phyloP scores from a whole-genome alignment of 2,888 invertebrate genomes.

The Callimorpha dominula region DNA sequence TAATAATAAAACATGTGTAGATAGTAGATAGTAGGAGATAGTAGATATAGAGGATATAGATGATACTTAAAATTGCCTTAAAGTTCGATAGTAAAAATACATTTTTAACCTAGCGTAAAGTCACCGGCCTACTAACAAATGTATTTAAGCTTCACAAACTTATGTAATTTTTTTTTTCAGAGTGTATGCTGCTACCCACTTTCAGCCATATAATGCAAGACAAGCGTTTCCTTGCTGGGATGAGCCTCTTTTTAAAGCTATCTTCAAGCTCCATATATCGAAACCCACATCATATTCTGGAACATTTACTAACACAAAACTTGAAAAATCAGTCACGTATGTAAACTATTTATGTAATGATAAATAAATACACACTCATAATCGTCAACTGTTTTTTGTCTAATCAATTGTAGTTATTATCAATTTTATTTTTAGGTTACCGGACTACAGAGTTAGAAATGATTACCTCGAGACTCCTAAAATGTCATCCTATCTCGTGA shows the following conservation, averaged over 20 bases:
- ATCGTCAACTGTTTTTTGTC: no score
- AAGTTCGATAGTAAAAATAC: no score
- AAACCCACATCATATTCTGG: slow-evolving; percentile 80
- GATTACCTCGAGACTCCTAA: slow-evolving; percentile 85
- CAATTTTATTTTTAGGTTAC: slow-evolving; percentile 51
- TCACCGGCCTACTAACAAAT: neutral
- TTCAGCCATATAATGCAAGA: slow-evolving; percentile 92
- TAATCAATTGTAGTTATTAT: no score
- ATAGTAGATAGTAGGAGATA: no score
- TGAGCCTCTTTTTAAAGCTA: slow-evolving; percentile 93
- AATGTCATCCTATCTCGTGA: slow-evolving; percentile 95
- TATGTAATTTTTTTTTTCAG: slow-evolving; percentile 50
- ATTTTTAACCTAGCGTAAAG: neutral
- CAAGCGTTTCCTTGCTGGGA: slow-evolving; percentile 96
- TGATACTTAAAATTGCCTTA: no score
- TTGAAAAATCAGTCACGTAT: slow-evolving; percentile 59
- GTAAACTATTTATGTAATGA: slow-evolving; percentile 26
- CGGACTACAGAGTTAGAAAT: slow-evolving; percentile 57
- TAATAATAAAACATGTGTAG: neutral
- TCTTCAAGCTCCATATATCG: slow-evolving; percentile 89
- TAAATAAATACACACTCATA: neutral
- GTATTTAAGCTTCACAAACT: neutral
- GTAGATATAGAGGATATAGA: no score
- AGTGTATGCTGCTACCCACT: slow-evolving; percentile 89
- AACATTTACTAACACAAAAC: slow-evolving; percentile 88